These are phyloP conservation scores for Hemithea aestivaria DNA, from an alignment of 2,888 invertebrate genomes.

Conservation along the genomic window DNA sequence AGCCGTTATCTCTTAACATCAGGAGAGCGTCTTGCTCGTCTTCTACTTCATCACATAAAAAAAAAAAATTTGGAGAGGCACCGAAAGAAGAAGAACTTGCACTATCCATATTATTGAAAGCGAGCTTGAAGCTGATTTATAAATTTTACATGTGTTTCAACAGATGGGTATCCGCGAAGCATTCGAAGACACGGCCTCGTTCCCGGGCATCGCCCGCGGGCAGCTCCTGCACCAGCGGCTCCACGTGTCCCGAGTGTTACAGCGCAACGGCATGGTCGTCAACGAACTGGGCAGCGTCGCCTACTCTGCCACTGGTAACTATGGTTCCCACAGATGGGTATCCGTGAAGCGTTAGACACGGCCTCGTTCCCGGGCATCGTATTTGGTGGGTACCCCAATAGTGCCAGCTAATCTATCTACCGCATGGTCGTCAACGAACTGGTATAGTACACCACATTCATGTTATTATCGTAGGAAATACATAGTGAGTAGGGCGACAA, in stretches of 20 bases:
- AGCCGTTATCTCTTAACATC: too few relatives aligned
- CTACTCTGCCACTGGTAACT: slow-evolving; percentile 83
- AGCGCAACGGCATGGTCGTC: slow-evolving; percentile 87
- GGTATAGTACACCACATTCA: too few relatives aligned
- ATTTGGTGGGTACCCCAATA: slow-evolving; percentile 73
- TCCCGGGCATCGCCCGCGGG: slow-evolving; percentile 83
- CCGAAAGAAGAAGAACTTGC: too few relatives aligned
- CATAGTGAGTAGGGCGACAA: too few relatives aligned
- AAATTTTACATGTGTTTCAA: slow-evolving; percentile 9
- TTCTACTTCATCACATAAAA: too few relatives aligned
- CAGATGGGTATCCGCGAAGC: slow-evolving; percentile 86
- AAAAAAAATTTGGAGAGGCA: too few relatives aligned
- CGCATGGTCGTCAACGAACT: slow-evolving; percentile 88
- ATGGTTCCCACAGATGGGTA: slow-evolving; percentile 77
- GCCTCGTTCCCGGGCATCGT: slow-evolving; percentile 86
- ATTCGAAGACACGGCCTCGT: slow-evolving; percentile 84
- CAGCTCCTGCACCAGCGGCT: slow-evolving; percentile 68
- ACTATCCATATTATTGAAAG: too few relatives aligned
- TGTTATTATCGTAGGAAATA: too few relatives aligned
- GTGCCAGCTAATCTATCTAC: slow-evolving; percentile 78
- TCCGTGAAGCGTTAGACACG: slow-evolving; percentile 84
- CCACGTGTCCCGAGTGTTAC: slow-evolving; percentile 84
- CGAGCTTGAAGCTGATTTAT: too few relatives aligned
- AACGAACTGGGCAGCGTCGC: slow-evolving; percentile 87
- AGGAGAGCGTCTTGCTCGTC: too few relatives aligned